Percentiles rank a stretch among this genome's conserved stretches.
Conservation (phyloP, 2,113 vertebrate genomes). For the Rhineura floridana region DNA sequence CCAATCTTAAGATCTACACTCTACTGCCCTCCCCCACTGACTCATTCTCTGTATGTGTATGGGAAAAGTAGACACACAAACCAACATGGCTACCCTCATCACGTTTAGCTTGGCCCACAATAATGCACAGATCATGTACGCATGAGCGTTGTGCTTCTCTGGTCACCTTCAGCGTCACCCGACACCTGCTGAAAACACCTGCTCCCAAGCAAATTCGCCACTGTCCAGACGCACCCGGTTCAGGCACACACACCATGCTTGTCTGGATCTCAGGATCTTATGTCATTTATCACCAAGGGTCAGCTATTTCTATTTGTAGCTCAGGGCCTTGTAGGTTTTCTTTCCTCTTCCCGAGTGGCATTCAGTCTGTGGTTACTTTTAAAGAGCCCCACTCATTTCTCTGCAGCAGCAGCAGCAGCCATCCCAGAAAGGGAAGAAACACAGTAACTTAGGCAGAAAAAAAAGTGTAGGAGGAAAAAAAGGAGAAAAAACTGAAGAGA, state of each 20-base stretch:
- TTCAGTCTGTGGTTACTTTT: slow-evolving; percentile 37
- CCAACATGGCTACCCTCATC: not conserved
- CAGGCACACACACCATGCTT: not conserved
- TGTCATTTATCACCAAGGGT: slow-evolving; percentile 64
- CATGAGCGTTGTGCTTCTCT: not conserved
- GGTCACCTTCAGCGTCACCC: slow-evolving; percentile 19
- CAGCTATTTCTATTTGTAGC: slow-evolving; percentile 73
- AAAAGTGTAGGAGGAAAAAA: not conserved
- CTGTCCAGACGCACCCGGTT: not conserved
- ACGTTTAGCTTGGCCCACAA: not conserved
- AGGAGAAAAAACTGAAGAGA: not conserved
- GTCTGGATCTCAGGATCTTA: slow-evolving; percentile 43
- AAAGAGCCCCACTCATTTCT: no score
- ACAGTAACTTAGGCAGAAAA: not conserved
- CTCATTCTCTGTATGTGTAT: not conserved
- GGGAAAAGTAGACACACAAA: no score
- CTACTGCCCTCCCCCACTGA: not conserved
- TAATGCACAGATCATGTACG: not conserved
- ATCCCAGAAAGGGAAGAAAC: not conserved
- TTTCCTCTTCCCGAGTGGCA: slow-evolving; percentile 43
- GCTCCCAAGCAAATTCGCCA: not conserved
- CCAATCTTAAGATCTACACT: not conserved
- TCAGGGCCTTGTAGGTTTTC: slow-evolving; percentile 20
- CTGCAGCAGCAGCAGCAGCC: not conserved
- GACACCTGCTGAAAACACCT: slow-evolving; percentile 31